Evolutionary conservation across 2,888 invertebrate species (phyloP).

Genomic region (Xestobium rufovillosum): DNA sequence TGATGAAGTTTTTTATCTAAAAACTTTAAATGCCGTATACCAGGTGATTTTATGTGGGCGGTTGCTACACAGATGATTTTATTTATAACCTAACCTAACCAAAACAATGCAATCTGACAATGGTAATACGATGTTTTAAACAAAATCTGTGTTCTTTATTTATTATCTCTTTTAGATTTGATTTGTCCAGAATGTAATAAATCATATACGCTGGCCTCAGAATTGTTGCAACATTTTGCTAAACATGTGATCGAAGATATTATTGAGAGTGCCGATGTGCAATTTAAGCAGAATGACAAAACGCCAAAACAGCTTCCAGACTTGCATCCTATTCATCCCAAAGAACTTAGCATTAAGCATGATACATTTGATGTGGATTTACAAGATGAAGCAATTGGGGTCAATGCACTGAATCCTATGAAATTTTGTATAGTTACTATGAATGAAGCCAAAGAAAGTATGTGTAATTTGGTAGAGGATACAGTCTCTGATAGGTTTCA

Average conservation of each 20-base stretch:
- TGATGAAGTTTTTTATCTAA: no score
- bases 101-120: background rate
- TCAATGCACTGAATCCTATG: conserved; percentile 30
- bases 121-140: conserved; percentile 1
- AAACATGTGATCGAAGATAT: conserved; percentile 29
- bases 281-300: no score
- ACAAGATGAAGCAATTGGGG: no score
- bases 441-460: conserved; percentile 23
- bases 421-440: conserved; percentile 35
- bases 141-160: no score
- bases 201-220: conserved; percentile 33
- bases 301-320: no score
- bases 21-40: background rate
- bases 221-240: conserved; percentile 38
- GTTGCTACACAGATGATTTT: no score
- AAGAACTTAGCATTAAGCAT: no score
- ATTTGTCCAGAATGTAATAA: conserved; percentile 33
- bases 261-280: conserved; percentile 3
- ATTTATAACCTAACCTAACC: background rate
- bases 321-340: no score
- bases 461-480: no score
- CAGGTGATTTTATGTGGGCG: conserved; percentile 1
- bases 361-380: no score
- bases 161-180: conserved; percentile 32
- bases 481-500: no score